phyloP scores from a whole-genome alignment of 2,888 invertebrate species.

The Pogonocherus hispidulus region DNA sequence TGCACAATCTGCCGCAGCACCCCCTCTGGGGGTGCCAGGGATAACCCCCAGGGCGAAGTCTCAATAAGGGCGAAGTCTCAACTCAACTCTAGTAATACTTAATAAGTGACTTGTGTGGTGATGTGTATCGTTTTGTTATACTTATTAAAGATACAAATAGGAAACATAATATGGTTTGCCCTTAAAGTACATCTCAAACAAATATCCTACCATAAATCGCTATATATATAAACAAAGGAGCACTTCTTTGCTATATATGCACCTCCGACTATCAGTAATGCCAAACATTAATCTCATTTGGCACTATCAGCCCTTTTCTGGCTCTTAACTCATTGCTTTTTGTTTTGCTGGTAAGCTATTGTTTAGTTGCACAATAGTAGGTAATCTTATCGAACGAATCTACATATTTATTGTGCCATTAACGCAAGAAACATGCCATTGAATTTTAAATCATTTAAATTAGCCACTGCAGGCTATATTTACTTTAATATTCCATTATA shows the following conservation, averaged over 20 bases:
- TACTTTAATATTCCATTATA: conserved; percentile 49
- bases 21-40: no score
- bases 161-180: no score
- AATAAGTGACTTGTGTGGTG: no score
- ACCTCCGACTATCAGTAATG: conserved; percentile 30
- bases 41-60: no score
- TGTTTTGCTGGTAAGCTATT: conserved; percentile 46
- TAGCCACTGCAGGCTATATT: conserved; percentile 54
- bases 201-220: background rate
- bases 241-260: background rate
- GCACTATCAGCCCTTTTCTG: conserved; percentile 42
- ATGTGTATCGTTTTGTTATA: no score
- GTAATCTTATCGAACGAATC: conserved; percentile 64
- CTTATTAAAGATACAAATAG: no score
- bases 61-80: no score
- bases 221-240: background rate
- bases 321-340: conserved; percentile 50
- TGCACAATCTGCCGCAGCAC: no score
- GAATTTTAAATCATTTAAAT: conserved; percentile 67
- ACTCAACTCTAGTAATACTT: no score
- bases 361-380: conserved; percentile 58
- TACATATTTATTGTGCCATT: conserved; percentile 67
- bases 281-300: conserved; percentile 39
- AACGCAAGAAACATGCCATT: conserved; percentile 66
- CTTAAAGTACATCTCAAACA: no score